Evolutionary conservation across 1,140 invertebrate genomes (phyloP), one percentile per base, ranked within the genome.

Genomic region (Zaprionus africanus): DNA sequence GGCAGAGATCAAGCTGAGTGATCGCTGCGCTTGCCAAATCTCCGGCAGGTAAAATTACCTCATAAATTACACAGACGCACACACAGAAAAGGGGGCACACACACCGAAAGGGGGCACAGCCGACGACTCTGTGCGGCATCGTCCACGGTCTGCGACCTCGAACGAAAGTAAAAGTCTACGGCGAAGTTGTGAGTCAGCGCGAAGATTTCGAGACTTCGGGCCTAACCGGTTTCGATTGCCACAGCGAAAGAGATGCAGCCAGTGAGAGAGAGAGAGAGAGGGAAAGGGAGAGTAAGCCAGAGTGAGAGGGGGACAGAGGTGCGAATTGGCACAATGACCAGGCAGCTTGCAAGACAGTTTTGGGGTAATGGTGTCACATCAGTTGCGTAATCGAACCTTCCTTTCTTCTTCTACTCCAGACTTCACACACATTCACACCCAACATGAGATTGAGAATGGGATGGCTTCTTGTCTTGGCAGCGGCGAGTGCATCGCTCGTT

Each of bases 321-420:
- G 78, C 67, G 84, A 88, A 88, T 77, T 88, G 79, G 85, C 75
- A 88, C 85, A 90, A 88, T 90, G 85, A 90, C 78, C 78, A 81
- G 63, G 58, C 41, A 54, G 43, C 49, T 77, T 72, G 17, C 17
- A 7, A 17, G 19, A 54, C 66, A 41, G 17, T 43, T 46, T 54
- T 36, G 60, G 66, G 79, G 82, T 85, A 85, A 82, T 90, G 85
- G 85, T 90, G 85, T 90, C 85, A 90, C 79, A 49, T 26, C 38
- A 26, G 53, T 88, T 88, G 74, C 74, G 73, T 65, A 83, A 90
- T 65, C 36, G 19, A 64, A 61, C 41, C 26, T 68, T 57, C 24
- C 61, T 49, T 72, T 63, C 61, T 13, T 67, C 24, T 67, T 64
- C 56, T 34, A 36, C 76, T 63, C 26, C 62, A 74, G 41, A 5